phyloP scores from a whole-genome alignment of 1,140 invertebrate genomes.

The Cyclina sinensis region DNA sequence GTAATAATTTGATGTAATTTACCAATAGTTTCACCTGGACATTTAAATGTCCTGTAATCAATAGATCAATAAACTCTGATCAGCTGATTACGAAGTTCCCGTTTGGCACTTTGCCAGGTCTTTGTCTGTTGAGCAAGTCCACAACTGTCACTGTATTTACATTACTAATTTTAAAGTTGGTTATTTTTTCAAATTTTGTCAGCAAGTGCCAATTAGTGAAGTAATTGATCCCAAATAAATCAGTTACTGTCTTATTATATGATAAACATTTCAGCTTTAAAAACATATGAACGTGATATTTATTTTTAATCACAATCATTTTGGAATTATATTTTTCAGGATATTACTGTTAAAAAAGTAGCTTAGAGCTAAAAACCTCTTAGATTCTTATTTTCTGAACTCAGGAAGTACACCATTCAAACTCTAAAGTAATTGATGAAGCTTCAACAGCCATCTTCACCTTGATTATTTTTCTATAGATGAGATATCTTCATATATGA shows the following conservation, averaged over 20 bases:
- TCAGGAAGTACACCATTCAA: too few relatives aligned
- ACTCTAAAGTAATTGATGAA: too few relatives aligned
- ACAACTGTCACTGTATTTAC: slow-evolving; percentile 21
- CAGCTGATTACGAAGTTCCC: slow-evolving; percentile 58
- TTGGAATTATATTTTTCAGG: too few relatives aligned
- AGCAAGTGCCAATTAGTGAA: slow-evolving; percentile 14
- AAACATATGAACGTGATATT: too few relatives aligned
- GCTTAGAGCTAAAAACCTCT: too few relatives aligned
- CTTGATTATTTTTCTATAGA: too few relatives aligned
- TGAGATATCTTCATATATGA: too few relatives aligned
- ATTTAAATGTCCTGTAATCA: slow-evolving; percentile 50
- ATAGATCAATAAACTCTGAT: slow-evolving; percentile 50
- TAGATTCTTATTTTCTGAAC: too few relatives aligned
- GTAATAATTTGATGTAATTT: slow-evolving; percentile 28
- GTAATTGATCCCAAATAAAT: neutral
- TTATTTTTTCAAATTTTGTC: slow-evolving; percentile 15
- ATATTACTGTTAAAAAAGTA: too few relatives aligned
- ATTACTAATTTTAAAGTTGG: slow-evolving; percentile 23
- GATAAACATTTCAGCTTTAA: neutral
- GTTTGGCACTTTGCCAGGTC: slow-evolving; percentile 45
- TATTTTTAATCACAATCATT: too few relatives aligned
- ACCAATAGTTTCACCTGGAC: slow-evolving; percentile 15
- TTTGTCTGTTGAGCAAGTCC: slow-evolving; percentile 43
- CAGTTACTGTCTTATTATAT: neutral
- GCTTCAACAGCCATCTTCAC: too few relatives aligned